Base-by-base conservation (phyloP, 2,888 invertebrate genomes). In the Spodoptera littoralis region DNA sequence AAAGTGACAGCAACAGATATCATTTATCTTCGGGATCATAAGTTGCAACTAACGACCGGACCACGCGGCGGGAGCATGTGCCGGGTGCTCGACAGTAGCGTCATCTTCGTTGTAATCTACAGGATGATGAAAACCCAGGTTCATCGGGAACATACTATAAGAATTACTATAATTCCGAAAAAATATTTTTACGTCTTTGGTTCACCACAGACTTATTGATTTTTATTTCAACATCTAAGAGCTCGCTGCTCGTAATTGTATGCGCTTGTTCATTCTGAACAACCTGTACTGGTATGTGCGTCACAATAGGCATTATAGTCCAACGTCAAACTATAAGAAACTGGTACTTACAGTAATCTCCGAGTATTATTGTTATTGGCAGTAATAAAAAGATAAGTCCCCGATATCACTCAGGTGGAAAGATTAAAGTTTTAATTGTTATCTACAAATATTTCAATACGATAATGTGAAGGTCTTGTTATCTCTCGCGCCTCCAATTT, bases 1-100 rank as follows among this genome's bases (percentile, higher is more conserved):
- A 80, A 72, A 81, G 73, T 68, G 78, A 65, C 76, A 69, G 59
- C 79, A 61, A 71, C 80, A 82, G 80, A 79, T 71, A 80, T 74
- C 67, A 83, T 83, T 80, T 77, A 80, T 82, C 82, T 72, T 70
- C 59, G 45, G 62, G 48, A 64, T 79, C 77, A 70, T 72, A 74
- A 70, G 67, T 73, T 68, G 57, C 63, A 54, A 56, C 70, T 60
- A 54, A 46, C 65, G 56, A 22, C 53, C 43, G 36, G 42, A 55
- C 11, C 71, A 53, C 46, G 68, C 67, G 47, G 6, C 52, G 47
- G 44, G n/a, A 48, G 6, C 30, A 27, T 42, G 49, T 3, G 2
- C 11, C 4, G 12, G 22, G 44, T 4, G 49, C 22, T 42, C 13
- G 27, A n/a, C 42, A 13, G 42, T 63, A 52, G 73, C 22, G 48